These are phyloP conservation scores for Zaprionus africanus DNA, from an alignment of 1,140 invertebrate species.

Conservation along the genomic window DNA sequence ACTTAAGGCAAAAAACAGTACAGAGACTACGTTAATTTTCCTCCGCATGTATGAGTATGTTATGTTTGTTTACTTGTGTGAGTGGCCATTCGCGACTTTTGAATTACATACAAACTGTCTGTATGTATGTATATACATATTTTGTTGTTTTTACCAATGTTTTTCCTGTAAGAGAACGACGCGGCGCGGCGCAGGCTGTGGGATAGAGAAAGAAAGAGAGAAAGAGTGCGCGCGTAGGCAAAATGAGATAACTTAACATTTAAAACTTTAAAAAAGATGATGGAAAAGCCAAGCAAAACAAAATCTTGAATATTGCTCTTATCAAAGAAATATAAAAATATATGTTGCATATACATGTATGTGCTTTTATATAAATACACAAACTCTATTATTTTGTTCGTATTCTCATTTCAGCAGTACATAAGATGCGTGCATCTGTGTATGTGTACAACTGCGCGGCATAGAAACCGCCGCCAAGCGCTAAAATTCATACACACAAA, in stretches of 20 bases:
- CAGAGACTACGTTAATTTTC: slow-evolving; percentile 43
- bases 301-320: slow-evolving; percentile 32
- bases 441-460: slow-evolving; percentile 57
- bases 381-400: slow-evolving; percentile 28
- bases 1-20: slow-evolving; percentile 54
- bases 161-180: slow-evolving; percentile 62
- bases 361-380: slow-evolving; percentile 8
- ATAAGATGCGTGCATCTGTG: slow-evolving; percentile 64
- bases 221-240: slow-evolving; percentile 56
- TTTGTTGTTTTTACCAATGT: slow-evolving; percentile 45
- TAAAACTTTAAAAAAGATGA: slow-evolving; percentile 26
- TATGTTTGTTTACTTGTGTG: slow-evolving; percentile 44
- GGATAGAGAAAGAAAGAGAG: slow-evolving; percentile 64
- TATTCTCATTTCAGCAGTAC: slow-evolving; percentile 59
- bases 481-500: slow-evolving; percentile 53
- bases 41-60: slow-evolving; percentile 21
- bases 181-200: slow-evolving; percentile 63
- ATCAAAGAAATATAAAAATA: slow-evolving; percentile 31
- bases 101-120: slow-evolving; percentile 66
- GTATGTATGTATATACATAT: slow-evolving; percentile 17
- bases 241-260: slow-evolving; percentile 43
- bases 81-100: slow-evolving; percentile 66
- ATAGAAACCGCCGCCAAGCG: slow-evolving; percentile 66
- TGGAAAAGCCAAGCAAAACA: slow-evolving; percentile 21
- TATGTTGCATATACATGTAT: slow-evolving; percentile 43